Percentiles rank a stretch among this genome's conserved stretches.
Evolutionary conservation across 2,797 vertebrate species (phyloP).

Genomic region (Coranthus polyacanthus): DNA sequence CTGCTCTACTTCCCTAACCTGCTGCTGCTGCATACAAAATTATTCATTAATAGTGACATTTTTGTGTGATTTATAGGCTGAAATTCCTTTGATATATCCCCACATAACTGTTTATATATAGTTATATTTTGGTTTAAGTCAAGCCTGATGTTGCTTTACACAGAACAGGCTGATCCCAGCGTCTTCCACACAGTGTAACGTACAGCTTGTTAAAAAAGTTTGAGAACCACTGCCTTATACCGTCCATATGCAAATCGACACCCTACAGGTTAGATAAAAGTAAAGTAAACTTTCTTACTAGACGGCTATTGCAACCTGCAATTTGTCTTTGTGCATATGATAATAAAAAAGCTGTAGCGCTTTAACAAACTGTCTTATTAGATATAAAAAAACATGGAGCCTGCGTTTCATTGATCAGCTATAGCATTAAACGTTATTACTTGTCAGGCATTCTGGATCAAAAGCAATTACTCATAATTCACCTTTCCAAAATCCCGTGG

Average conservation of each 20-base stretch:
- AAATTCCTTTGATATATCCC: too few species aligned
- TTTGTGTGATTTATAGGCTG: too few species aligned
- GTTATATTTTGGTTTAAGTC: too few species aligned
- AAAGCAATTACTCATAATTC: constrained; percentile 79
- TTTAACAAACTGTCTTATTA: constrained; percentile 18
- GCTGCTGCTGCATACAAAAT: too few species aligned
- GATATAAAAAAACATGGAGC: constrained; percentile 25
- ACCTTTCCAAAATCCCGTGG: constrained; percentile 66
- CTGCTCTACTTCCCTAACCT: too few species aligned
- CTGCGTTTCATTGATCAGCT: constrained; percentile 62
- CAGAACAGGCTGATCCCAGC: too few species aligned
- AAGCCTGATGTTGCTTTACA: too few species aligned
- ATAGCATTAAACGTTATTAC: constrained; percentile 72
- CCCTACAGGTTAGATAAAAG: constrained; percentile 19
- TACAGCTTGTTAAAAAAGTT: too few species aligned
- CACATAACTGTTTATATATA: too few species aligned
- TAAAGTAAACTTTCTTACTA: constrained; percentile 14
- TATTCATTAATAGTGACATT: too few species aligned
- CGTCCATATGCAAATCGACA: background rate
- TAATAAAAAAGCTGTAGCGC: constrained; percentile 37
- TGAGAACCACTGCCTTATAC: too few species aligned
- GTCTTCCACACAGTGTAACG: too few species aligned
- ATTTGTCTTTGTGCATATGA: constrained; percentile 31
- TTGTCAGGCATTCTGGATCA: constrained; percentile 66
- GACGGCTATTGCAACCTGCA: background rate